Percentiles rank a stretch among this genome's conserved stretches.
phyloP scores from a whole-genome alignment of 2,888 invertebrate genomes.

The Aleiodes testaceus region DNA sequence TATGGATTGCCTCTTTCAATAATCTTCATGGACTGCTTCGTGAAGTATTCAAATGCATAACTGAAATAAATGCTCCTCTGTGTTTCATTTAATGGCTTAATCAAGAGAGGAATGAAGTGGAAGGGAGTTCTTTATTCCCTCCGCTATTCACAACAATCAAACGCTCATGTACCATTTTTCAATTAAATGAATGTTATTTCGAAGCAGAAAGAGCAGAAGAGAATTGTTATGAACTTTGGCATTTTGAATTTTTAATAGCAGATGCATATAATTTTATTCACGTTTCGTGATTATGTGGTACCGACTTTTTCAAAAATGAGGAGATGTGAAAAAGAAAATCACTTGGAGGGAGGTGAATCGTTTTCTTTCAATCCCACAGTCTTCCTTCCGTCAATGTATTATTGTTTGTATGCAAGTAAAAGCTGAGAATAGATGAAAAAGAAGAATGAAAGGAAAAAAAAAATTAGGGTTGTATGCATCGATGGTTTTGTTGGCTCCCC shows the following conservation, averaged over 20 bases:
- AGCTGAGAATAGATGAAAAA: conserved; percentile 33
- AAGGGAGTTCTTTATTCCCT: no score
- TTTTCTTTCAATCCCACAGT: conserved; percentile 40
- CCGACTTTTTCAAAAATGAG: conserved; percentile 37
- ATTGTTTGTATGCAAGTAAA: conserved; percentile 27
- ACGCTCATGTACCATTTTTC: neutral
- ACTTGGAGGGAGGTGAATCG: conserved; percentile 46
- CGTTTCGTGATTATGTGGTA: conserved; percentile 54
- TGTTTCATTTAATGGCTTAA: no score
- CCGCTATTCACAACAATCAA: neutral
- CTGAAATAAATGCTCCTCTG: no score
- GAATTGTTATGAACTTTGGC: conserved; percentile 6
- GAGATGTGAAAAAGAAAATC: conserved; percentile 22
- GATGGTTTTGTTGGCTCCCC: conserved; percentile 48
- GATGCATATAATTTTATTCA: conserved; percentile 49
- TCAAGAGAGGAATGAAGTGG: no score
- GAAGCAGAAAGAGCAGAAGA: no score
- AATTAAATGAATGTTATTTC: no score
- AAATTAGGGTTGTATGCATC: conserved; percentile 54
- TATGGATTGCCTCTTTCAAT: no score
- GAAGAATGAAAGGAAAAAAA: conserved; percentile 42
- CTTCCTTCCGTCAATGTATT: conserved; percentile 14
- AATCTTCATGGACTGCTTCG: no score
- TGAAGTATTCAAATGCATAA: no score
- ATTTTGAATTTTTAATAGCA: conserved; percentile 45